Percentiles rank a stretch among this genome's conserved stretches.
These are phyloP conservation scores for Goniozus legneri DNA, from an alignment of 1,140 invertebrate genomes.

Conservation along the genomic window DNA sequence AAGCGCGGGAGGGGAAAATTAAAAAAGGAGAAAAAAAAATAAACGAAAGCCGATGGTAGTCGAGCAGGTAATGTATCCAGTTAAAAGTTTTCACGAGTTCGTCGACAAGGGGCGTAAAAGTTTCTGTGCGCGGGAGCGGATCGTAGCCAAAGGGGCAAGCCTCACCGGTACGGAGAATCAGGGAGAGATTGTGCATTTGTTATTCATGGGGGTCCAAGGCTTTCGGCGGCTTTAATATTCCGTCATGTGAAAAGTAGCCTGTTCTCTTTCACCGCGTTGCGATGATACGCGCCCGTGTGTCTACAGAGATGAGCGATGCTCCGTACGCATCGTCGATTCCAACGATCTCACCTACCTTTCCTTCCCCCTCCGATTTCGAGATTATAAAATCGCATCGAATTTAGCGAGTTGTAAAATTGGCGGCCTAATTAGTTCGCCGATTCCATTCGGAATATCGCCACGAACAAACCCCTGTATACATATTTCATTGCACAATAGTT, in stretches of 20 bases:
- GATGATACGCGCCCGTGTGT: too few relatives aligned
- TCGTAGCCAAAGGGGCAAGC: constrained; percentile 18
- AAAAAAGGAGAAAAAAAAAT: constrained; percentile 10
- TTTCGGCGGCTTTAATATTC: constrained; percentile 42
- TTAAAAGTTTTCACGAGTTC: constrained; percentile 45
- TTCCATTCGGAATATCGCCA: too few relatives aligned
- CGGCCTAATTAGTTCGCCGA: too few relatives aligned
- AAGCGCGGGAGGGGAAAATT: constrained; percentile 1
- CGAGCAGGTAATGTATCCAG: constrained; percentile 48
- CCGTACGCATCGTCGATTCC: too few relatives aligned
- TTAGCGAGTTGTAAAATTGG: too few relatives aligned
- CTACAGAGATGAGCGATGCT: background rate
- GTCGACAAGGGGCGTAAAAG: constrained; percentile 26
- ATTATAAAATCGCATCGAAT: too few relatives aligned
- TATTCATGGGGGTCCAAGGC: constrained; percentile 45
- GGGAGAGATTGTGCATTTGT: constrained; percentile 47
- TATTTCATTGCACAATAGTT: too few relatives aligned
- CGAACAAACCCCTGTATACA: too few relatives aligned
- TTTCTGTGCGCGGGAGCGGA: constrained; percentile 12
- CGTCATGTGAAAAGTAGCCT: constrained; percentile 31
- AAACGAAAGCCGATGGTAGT: constrained; percentile 35
- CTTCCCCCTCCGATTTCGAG: too few relatives aligned
- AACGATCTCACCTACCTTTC: too few relatives aligned
- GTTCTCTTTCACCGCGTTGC: constrained; percentile 14
- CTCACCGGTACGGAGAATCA: constrained; percentile 18